Percentiles rank a stretch among this genome's conserved stretches.
Conservation (phyloP, 2,113 vertebrate genomes). For the Pachypanchax playfairii region DNA sequence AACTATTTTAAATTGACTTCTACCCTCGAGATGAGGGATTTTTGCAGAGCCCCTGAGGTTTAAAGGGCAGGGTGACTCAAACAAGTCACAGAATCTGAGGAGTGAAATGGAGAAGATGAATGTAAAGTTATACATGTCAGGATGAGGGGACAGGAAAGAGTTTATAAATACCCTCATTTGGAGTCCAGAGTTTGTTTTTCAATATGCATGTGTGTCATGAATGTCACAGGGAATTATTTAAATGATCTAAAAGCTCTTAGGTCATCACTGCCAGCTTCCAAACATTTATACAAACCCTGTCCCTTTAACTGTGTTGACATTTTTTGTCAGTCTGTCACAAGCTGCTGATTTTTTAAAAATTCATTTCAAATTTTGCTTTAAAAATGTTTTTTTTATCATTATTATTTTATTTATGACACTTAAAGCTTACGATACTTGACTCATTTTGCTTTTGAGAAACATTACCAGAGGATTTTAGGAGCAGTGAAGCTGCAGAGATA, state of each 20-base stretch:
- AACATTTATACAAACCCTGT: conserved; percentile 39
- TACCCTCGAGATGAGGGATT: conserved; percentile 23
- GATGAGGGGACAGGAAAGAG: conserved; percentile 15
- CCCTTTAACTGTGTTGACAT: conserved; percentile 19
- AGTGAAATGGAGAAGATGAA: conserved; percentile 42
- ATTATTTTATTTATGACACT: no score
- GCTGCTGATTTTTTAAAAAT: no score
- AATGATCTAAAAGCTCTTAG: conserved; percentile 50
- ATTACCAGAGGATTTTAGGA: no score
- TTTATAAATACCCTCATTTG: conserved; percentile 60
- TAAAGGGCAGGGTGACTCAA: not conserved
- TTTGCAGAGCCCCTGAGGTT: conserved; percentile 5
- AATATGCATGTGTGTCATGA: conserved; percentile 36
- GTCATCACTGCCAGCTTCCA: conserved; percentile 40
- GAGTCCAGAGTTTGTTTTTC: conserved; percentile 16
- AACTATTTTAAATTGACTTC: conserved; percentile 25
- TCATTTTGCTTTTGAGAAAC: no score
- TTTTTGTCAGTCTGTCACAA: no score
- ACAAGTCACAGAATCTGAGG: conserved; percentile 5
- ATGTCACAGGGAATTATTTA: conserved; percentile 58
- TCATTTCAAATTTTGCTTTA: no score
- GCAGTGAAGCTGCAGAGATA: no score
- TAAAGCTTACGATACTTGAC: no score
- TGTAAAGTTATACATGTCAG: conserved; percentile 47
- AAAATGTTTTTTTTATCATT: no score